Conservation (phyloP, 2,888 invertebrate genomes). For the Aphodius sticticus region DNA sequence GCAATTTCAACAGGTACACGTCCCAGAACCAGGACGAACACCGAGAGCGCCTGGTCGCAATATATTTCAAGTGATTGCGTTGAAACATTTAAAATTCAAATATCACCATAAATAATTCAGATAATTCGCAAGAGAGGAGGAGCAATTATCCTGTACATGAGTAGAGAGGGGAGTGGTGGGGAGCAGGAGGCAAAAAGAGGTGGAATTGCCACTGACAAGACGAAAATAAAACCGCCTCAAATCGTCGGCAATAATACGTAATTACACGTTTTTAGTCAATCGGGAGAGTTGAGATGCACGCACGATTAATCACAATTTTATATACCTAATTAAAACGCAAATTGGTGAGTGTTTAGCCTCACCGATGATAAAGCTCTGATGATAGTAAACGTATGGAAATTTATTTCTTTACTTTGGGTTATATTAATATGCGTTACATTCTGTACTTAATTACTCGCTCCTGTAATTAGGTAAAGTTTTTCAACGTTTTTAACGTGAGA, state of each 20-base stretch:
- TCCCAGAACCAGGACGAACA: background rate
- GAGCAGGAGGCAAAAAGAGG: background rate
- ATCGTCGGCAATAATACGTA: constrained; percentile 25
- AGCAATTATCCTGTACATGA: constrained; percentile 22
- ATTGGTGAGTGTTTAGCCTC: constrained; percentile 43
- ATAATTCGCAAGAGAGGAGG: constrained; percentile 22
- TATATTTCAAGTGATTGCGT: constrained; percentile 25
- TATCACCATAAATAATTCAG: constrained; percentile 27
- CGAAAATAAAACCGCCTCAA: constrained; percentile 16
- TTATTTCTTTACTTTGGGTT: constrained; percentile 51
- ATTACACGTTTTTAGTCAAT: constrained; percentile 22
- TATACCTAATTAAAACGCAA: constrained; percentile 38
- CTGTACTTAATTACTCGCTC: constrained; percentile 52
- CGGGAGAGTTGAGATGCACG: constrained; percentile 15
- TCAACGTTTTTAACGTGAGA: constrained; percentile 30
- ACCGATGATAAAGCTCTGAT: background rate
- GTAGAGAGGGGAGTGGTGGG: constrained; percentile 7
- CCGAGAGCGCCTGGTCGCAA: constrained; percentile 14
- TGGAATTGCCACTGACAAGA: constrained; percentile 11
- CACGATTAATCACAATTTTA: constrained; percentile 40
- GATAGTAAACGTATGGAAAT: constrained; percentile 41
- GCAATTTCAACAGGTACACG: constrained; percentile 24
- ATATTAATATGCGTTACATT: constrained; percentile 50
- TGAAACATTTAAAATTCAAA: constrained; percentile 26
- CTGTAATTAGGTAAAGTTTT: constrained; percentile 51